Base-by-base conservation (phyloP, 2,888 invertebrate species). In the Hylaea fasciaria region DNA sequence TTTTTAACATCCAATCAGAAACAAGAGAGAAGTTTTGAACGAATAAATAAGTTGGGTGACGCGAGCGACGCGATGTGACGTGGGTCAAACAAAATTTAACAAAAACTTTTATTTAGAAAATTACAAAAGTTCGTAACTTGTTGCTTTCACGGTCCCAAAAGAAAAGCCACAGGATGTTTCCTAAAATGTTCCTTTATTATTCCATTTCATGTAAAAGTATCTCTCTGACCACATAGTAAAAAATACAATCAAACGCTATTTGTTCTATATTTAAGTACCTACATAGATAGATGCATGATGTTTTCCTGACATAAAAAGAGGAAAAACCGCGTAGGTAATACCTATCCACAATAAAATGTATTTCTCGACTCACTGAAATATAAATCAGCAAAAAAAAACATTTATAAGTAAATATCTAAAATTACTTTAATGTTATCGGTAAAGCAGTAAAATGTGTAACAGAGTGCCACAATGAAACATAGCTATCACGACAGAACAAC, bases 61-160 rank as follows among this genome's bases (percentile, higher is more conserved):
- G 46, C 59, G 58, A n/a, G n/a, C n/a, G n/a, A 58, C 52, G 54
- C 45, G 45, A 51, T 46, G 49, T 63, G 59, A 59, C 52, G 55
- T 44, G 45, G 57, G 57, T 62, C 62, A 54, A 54, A 61, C 51
- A 51, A 51, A 61, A 51, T 62, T 59, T 52, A 54, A 61, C 51
- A 51, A 51, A 61, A 51, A 60, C 54, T 57, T 62, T 48, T 56
- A 50, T 45, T 61, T 56, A 40, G 52, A 57, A 60, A 62, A 68
- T 64, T 59, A 59, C 55, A 61, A 59, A 68, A 64, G 52, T 65
- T 65, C 12, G 5, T 29, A n/a, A 62, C 68, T 64, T 64, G 57
- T 62, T 62, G 58, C 53, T 55, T 37, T 39, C 49, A 57, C 48
- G 44, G 37, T 29, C 22, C 17, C 13, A 9, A 16, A 22, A 14